A percentile compares a stretch with the other conserved stretches of the same genome.
phyloP scores from a whole-genome alignment of 2,888 invertebrate genomes.

The Cetonia aurata region DNA sequence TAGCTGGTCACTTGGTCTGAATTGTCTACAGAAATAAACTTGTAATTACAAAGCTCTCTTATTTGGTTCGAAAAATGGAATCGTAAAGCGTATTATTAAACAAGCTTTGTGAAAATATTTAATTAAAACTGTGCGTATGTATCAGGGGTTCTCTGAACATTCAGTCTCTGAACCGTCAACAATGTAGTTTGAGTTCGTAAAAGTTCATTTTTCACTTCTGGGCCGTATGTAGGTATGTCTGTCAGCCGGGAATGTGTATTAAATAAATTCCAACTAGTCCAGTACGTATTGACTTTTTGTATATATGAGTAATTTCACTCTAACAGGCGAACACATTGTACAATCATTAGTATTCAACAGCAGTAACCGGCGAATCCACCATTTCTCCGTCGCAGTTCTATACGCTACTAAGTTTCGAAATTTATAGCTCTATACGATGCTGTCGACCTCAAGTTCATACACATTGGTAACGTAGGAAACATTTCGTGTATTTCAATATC shows the following conservation, averaged over 20 bases:
- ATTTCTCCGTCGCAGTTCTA: background rate
- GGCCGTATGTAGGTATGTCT: too few species aligned
- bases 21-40: too few species aligned
- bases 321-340: too few species aligned
- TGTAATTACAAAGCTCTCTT: background rate
- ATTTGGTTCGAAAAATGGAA: constrained; percentile 2
- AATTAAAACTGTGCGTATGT: constrained; percentile 28
- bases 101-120: constrained; percentile 34
- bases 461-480: background rate
- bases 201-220: background rate
- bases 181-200: background rate
- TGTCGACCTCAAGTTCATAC: background rate
- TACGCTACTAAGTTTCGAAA: background rate
- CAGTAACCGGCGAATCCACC: constrained; percentile 7
- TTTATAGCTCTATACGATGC: background rate
- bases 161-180: constrained; percentile 2
- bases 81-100: constrained; percentile 31
- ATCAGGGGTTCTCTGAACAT: constrained; percentile 8
- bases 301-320: too few species aligned
- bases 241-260: background rate
- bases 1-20: too few species aligned
- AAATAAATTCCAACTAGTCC: constrained; percentile 9
- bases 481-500: constrained; percentile 19
- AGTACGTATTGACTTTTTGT: too few species aligned
- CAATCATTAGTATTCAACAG: too few species aligned